A percentile compares a stretch with the other conserved stretches of the same genome.
phyloP scores from a whole-genome alignment of 2,888 invertebrate genomes.

The Dolichopus griseipennis region DNA sequence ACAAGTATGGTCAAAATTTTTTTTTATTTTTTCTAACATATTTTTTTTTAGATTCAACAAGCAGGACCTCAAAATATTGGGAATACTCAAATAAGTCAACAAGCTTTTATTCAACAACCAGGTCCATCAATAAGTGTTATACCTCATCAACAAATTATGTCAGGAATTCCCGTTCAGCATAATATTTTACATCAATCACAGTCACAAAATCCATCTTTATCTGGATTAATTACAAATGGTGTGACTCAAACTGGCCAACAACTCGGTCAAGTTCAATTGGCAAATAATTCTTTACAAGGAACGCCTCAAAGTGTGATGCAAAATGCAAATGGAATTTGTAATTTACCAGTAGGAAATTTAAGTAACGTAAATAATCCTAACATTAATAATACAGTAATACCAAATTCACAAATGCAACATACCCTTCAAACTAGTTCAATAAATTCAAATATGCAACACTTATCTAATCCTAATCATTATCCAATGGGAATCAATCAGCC shows the following conservation, averaged over 20 bases:
- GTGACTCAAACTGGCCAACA: not conserved
- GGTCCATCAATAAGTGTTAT: not conserved
- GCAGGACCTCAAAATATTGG: slow-evolving; percentile 2
- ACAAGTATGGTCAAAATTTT: not conserved
- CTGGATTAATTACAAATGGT: not conserved
- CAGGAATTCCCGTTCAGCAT: not conserved
- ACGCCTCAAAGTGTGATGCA: slow-evolving; percentile 9
- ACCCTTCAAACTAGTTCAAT: not conserved
- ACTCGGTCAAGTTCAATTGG: not conserved
- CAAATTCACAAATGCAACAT: slow-evolving; percentile 33
- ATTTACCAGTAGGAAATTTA: slow-evolving; percentile 22
- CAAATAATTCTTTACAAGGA: slow-evolving; percentile 13
- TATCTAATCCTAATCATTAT: slow-evolving; percentile 12
- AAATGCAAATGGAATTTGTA: slow-evolving; percentile 11
- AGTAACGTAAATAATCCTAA: slow-evolving; percentile 24
- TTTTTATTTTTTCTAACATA: not conserved
- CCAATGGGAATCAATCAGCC: slow-evolving; percentile 27
- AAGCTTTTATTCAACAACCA: not conserved
- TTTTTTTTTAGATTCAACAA: slow-evolving; percentile 12
- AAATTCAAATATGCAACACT: slow-evolving; percentile 1
- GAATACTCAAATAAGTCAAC: not conserved
- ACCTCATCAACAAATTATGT: not conserved
- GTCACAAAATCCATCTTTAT: not conserved
- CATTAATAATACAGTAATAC: slow-evolving; percentile 20
- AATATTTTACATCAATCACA: not conserved